These are phyloP conservation scores for Acropternis orthonyx DNA, from an alignment of 2,797 vertebrate species.

Conservation along the genomic window DNA sequence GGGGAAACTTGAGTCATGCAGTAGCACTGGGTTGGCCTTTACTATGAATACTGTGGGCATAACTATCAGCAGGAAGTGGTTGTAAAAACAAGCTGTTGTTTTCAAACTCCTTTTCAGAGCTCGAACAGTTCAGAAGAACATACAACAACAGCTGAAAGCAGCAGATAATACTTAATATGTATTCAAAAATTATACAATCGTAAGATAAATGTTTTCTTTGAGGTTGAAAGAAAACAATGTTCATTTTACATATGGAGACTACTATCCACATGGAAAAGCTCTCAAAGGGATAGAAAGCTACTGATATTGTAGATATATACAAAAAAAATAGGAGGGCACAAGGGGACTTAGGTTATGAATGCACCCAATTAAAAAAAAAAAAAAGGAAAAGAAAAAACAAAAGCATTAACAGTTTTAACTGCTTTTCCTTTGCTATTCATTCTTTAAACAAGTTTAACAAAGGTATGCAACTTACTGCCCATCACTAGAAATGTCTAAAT, in stretches of 20 bases:
- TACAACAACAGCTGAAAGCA: constrained; percentile 43
- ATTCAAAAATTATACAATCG: neutral
- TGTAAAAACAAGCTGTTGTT: constrained; percentile 70
- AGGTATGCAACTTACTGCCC: neutral
- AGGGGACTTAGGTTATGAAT: neutral
- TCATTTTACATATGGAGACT: neutral
- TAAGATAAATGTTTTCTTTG: constrained; percentile 37
- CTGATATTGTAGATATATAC: neutral
- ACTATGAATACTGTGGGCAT: constrained; percentile 38
- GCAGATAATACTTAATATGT: constrained; percentile 50
- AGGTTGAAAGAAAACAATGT: constrained; percentile 15
- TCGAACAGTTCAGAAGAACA: constrained; percentile 38
- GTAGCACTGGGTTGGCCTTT: constrained; percentile 44
- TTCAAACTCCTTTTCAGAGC: constrained; percentile 29
- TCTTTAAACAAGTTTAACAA: neutral
- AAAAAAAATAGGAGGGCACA: neutral
- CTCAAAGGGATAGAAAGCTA: neutral
- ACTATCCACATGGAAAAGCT: neutral
- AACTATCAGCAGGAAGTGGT: constrained; percentile 66
- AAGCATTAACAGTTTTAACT: neutral
- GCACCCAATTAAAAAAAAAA: neutral
- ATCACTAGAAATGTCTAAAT: neutral
- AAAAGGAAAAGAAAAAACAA: neutral
- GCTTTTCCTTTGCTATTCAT: neutral
- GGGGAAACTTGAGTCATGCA: constrained; percentile 67